Evolutionary conservation across 2,888 invertebrate species (phyloP), one percentile per base, ranked within the genome.

Genomic region (Helicoverpa assulta): DNA sequence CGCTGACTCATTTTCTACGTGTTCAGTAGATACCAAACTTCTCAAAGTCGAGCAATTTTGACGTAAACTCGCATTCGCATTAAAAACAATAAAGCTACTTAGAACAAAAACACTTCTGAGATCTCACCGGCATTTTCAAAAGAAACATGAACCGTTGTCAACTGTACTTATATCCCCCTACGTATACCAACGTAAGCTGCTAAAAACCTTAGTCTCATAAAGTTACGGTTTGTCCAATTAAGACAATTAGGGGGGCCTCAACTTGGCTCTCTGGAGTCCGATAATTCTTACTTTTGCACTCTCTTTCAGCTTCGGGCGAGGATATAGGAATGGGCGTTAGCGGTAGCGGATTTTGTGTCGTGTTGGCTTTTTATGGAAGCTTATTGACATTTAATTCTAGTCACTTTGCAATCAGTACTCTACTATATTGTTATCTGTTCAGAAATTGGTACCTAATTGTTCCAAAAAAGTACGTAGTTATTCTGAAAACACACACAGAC

Each of bases 251-350:
- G 80, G 63, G 64, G 69, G 67, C 63, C 50, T 67, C 67, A 88
- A 89, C 85, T 88, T 86, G 73, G 33, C 60, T 82, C 84, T 80
- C 81, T 50, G 5, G 85, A 76, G 85, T 66, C 74, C 78, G 68
- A 84, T 86, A 87, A 86, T 85, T 90, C 86, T 86, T 86, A 78
- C 83, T 83, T 83, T 78, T 76, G 78, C 65, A 65, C 73, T 78
- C 71, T 75, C 73, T 62, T 80, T 70, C 52, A 47, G 50, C 19
- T 47, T 56, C 33, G 50, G 68, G 55, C 57, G 1, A 47, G 57
- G 14, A 6, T 19, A 29, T 21, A 29, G 18, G 14, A 6, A n/a
- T 6, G 2, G 16, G 26, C 19, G 50, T 1, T n/a, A 58, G 79
- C 60, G 67, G n/a, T 12, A 47, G 59, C 59, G 50, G 29, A 12